Evolutionary conservation across 2,888 invertebrate genomes (phyloP), one percentile per base, ranked within the genome.

Genomic region (Cryptops parisi): DNA sequence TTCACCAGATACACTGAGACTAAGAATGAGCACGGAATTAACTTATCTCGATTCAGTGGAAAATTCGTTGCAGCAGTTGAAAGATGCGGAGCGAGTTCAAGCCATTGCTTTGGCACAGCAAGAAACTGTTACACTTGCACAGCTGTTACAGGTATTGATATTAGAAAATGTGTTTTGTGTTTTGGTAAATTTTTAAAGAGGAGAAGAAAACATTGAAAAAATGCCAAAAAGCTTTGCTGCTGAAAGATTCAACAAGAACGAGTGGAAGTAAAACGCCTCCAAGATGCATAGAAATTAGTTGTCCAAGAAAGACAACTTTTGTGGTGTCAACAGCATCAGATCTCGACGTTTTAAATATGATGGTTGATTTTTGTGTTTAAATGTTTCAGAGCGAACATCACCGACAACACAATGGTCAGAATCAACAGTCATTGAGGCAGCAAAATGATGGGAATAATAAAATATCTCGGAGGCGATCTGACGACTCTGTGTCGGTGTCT

Each of bases 201-300:
- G 72, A 74, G 60, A 75, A 76, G 54, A 75, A 77, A 0, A 66
- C 76, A 1, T 73, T 82, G 24, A 78, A 78, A 60, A 81, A 81
- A 64, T 79, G 79, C 58, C 81, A 82, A 64, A 68, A 81, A 55
- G 80, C 77, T 0, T 69, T 82, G 53, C 66, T 82, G 53, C 64
- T 80, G 54, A 78, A 78, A 64, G n/a, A 72, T 80, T 57, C 77
- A 81, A 61, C 78, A 79, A 62, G 80, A 82, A 63, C 74, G 78
- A 61, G 77, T 78, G 57, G 80, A 81, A 65, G 79, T 82, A 67
- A 75, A 77, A 65, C 74, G 76, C 2, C 60, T 68, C 53, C 60
- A 64, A 54, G 67, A 68, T 57, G 63, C 65, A 55, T 61, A 67
- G 51, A 58, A 62, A 43, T 59, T 62, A 38, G 67, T 67, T 3